phyloP scores from a whole-genome alignment of 2,113 vertebrate species.

The Addax nasomaculatus region DNA sequence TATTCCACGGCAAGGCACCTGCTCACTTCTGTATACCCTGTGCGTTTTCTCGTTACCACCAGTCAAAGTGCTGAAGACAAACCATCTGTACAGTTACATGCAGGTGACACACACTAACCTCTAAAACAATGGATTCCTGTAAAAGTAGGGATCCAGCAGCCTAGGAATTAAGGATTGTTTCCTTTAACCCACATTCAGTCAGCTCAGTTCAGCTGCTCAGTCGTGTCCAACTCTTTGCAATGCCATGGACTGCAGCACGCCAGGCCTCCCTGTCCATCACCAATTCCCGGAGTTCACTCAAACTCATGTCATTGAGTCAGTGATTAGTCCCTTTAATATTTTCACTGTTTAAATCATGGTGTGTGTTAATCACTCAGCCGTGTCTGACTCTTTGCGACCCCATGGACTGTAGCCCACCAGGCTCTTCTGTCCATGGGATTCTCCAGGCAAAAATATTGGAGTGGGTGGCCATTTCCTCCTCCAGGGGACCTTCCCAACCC shows the following conservation, averaged over 20 bases:
- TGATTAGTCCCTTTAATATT: not conserved
- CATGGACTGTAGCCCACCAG: not conserved
- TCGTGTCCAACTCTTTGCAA: not conserved
- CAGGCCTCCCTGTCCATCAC: not conserved
- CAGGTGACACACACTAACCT: not conserved
- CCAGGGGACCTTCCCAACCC: not conserved
- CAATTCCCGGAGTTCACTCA: not conserved
- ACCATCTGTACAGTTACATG: rapidly evolving
- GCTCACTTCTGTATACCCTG: not conserved
- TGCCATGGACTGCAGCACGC: not conserved
- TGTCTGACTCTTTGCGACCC: not conserved
- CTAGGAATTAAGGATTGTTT: not conserved
- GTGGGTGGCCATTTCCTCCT: not conserved
- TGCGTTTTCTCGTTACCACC: not conserved
- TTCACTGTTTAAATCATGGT: not conserved
- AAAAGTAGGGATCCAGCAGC: rapidly evolving
- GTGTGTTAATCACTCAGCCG: not conserved
- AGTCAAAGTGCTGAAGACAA: not conserved
- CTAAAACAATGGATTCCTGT: not conserved
- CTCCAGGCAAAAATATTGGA: not conserved
- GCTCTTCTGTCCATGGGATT: not conserved
- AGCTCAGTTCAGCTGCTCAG: not conserved
- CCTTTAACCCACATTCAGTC: not conserved
- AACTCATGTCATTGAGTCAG: not conserved
- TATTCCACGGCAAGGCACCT: rapidly evolving